Evolutionary conservation across 1,140 invertebrate genomes (phyloP), one percentile per base, ranked within the genome.

Genomic region (Calosoma granatense): DNA sequence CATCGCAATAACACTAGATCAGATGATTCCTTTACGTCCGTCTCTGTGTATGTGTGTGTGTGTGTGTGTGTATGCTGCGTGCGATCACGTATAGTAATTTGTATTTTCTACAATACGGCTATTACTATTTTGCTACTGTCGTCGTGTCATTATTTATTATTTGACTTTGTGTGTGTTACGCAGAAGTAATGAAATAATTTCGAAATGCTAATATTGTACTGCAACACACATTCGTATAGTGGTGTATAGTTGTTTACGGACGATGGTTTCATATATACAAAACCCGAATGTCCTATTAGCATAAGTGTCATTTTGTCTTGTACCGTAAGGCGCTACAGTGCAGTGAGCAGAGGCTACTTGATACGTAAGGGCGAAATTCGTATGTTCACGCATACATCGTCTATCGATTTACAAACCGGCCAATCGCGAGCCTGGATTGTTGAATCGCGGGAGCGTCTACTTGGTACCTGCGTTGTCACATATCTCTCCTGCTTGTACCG

Each of bases 401-500:
- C 63, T 65, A 71, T 71, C 70, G 70, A 71, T 71, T 65, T 60
- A 20, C 11, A 41, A 30, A 21, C 41, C 43, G 53, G 51, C 70
- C 68, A 70, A 71, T 71, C 43, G 59, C 23, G 70, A 70, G 70
- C 67, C 66, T 55, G 57, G 36, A 4, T 52, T 61, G 55, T 39
- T 56, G 55, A 65, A 64, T 67, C 67, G 68, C 66, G 68, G 68
- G 66, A 68, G 68, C 67, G 64, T 47, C 41, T 17, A 47, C 41
- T 47, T n/a, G 41, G 41, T 47, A 47, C 41, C 41, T 47, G 41
- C 15, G 41, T 47, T 47, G 41, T 47, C 41, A 47, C 15, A 47
- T 47, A 11, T 47, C 41, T 47, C 41, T 17, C 41, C 41, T 47
- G 41, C 41, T n/a, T n/a, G n/a, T n/a, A n/a, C n/a, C n/a, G n/a